Conservation (phyloP, 1,140 invertebrate genomes). For the Ridgeia piscesae region DNA sequence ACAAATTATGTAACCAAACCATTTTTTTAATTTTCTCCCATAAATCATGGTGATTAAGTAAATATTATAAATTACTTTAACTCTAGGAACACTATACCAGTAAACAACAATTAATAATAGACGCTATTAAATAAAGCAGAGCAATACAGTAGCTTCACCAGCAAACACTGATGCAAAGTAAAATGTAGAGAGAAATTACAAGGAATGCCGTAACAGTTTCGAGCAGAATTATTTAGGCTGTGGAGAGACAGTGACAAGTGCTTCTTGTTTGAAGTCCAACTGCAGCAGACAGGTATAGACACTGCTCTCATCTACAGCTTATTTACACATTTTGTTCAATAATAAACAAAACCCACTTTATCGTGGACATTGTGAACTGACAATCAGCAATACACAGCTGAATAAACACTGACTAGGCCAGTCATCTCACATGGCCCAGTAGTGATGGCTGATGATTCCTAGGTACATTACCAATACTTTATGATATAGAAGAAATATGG, state of each 20-base stretch:
- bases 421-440: background rate
- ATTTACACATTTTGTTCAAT: background rate
- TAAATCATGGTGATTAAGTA: background rate
- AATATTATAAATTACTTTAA: background rate
- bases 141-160: background rate
- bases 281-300: background rate
- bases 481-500: background rate
- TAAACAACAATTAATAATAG: background rate
- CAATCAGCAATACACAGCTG: background rate
- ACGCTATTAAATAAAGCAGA: background rate
- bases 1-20: no score
- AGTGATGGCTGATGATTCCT: background rate
- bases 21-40: background rate
- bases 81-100: background rate
- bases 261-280: background rate
- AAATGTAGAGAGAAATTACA: background rate
- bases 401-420: background rate
- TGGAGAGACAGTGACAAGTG: background rate
- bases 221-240: background rate
- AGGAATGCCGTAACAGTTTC: background rate
- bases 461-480: background rate
- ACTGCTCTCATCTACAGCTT: background rate
- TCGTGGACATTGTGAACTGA: background rate
- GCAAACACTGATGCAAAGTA: background rate
- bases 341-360: background rate